Evolutionary conservation across 2,797 vertebrate genomes (phyloP).

Genomic region (Melanotaenia pygmaea): DNA sequence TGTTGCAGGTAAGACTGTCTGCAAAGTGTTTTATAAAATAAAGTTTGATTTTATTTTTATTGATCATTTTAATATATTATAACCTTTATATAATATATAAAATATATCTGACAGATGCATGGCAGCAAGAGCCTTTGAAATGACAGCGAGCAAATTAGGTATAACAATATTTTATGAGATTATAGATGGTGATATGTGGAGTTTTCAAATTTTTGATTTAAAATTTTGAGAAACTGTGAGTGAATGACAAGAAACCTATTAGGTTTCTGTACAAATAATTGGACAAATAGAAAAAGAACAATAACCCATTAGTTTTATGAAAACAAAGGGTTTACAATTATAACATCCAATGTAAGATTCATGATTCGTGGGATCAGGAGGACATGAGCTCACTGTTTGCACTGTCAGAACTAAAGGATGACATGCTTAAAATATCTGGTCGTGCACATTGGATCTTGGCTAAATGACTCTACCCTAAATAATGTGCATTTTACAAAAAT

Average conservation of each 20-base stretch:
- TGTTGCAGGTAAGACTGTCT: too few relatives aligned
- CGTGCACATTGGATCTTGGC: neutral
- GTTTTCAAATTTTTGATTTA: neutral
- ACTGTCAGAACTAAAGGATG: slow-evolving; percentile 12
- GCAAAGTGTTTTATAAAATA: too few relatives aligned
- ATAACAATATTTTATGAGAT: neutral
- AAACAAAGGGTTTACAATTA: neutral
- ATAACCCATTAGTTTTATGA: neutral
- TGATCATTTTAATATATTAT: too few relatives aligned
- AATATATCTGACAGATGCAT: too few relatives aligned
- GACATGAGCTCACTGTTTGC: too few relatives aligned
- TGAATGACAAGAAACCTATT: neutral
- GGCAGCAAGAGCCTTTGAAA: too few relatives aligned
- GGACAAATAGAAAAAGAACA: neutral
- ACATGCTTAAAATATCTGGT: slow-evolving; percentile 6
- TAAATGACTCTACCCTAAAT: slow-evolving; percentile 29
- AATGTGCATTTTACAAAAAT: slow-evolving; percentile 45
- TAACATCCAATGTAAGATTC: neutral
- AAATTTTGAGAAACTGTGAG: slow-evolving; percentile 3
- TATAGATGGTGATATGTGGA: neutral
- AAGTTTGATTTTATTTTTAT: too few relatives aligned
- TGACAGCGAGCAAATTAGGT: neutral
- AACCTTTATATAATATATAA: too few relatives aligned
- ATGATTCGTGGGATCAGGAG: neutral
- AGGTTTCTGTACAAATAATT: slow-evolving; percentile 5